Evolutionary conservation across 2,113 vertebrate species (phyloP).

Genomic region (Anthoscopus minutus): DNA sequence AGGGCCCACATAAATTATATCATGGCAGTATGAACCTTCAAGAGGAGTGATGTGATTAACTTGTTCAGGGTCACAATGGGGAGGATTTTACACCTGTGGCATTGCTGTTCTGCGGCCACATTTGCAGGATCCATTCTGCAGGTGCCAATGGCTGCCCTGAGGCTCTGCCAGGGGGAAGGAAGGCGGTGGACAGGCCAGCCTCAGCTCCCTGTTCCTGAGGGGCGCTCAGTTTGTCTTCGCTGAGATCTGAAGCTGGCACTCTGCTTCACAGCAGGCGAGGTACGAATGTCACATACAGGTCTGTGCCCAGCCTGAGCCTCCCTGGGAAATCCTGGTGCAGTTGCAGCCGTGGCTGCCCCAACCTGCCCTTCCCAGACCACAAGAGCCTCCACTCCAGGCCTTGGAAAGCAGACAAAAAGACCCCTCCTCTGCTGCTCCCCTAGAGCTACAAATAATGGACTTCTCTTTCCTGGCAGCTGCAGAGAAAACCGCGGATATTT

Average conservation of each 20-base stretch:
- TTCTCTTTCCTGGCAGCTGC: background rate
- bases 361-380: background rate
- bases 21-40: background rate
- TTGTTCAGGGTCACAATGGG: background rate
- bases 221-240: background rate
- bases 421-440: background rate
- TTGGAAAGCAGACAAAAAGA: background rate
- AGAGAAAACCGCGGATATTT: background rate
- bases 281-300: fast-evolving
- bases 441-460: background rate
- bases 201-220: background rate
- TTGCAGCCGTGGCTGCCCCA: background rate
- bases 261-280: background rate
- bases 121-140: background rate
- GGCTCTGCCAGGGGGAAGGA: background rate
- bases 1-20: background rate
- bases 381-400: background rate
- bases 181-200: background rate
- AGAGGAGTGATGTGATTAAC: background rate
- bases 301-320: background rate
- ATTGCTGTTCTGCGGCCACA: fast-evolving
- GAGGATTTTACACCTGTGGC: background rate
- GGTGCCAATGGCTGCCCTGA: background rate
- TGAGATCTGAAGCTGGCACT: background rate
- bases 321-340: background rate